A percentile compares a stretch with the other conserved stretches of the same genome.
phyloP scores from a whole-genome alignment of 92 coral and sea anemone genomes.

The Porites divaricata region DNA sequence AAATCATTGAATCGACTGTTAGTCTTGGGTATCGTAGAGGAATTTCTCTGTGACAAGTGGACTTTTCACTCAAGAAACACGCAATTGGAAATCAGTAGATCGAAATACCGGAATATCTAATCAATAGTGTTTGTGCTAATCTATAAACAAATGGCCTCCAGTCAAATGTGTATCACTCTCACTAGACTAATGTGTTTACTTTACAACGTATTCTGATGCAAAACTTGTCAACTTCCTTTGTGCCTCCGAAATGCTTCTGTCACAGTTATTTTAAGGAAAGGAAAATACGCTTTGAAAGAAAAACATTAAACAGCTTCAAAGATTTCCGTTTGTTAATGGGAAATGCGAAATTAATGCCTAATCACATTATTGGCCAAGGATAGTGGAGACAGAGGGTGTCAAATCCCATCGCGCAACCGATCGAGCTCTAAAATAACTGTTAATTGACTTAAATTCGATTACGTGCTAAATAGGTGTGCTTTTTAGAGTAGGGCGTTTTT shows the following conservation, averaged over 20 bases:
- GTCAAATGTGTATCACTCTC: conserved; percentile 66
- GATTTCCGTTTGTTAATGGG: conserved; percentile 82
- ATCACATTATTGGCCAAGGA: conserved; percentile 22
- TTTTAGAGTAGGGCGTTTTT: conserved; percentile 23
- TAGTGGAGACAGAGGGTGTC: not conserved
- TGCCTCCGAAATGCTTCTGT: conserved; percentile 74
- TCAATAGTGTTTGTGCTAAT: conserved; percentile 65
- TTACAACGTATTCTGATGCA: conserved; percentile 72
- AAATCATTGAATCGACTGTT: not conserved
- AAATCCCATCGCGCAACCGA: not conserved
- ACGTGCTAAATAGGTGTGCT: conserved; percentile 67
- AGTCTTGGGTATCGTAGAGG: not conserved
- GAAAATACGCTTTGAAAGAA: conserved; percentile 64
- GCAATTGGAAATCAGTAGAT: not conserved
- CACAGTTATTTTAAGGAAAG: conserved; percentile 65
- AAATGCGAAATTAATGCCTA: conserved; percentile 88
- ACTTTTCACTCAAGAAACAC: not conserved
- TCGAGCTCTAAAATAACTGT: conserved; percentile 43
- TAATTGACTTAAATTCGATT: conserved; percentile 85
- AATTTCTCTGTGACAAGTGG: too few relatives aligned
- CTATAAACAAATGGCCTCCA: conserved; percentile 77
- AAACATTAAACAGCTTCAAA: conserved; percentile 71
- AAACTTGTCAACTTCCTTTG: conserved; percentile 77
- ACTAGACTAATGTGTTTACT: conserved; percentile 88
- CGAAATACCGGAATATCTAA: conserved; percentile 64